phyloP scores from a whole-genome alignment of 2,113 vertebrate genomes.

The Cromileptes altivelis region DNA sequence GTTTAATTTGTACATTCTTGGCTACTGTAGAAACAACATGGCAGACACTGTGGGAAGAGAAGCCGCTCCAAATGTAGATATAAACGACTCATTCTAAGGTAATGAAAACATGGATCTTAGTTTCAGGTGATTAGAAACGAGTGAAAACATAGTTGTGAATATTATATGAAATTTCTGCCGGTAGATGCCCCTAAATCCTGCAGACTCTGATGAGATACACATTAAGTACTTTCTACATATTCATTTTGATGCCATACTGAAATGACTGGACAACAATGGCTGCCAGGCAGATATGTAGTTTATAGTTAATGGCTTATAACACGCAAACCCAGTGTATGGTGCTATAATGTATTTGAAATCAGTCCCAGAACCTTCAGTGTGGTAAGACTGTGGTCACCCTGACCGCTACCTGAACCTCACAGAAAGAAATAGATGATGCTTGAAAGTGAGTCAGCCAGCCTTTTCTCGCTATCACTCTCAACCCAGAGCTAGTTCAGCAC shows the following conservation, averaged over 20 bases:
- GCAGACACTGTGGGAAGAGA: too few relatives aligned
- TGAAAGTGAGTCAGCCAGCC: slow-evolving; percentile 26
- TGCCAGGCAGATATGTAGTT: background rate
- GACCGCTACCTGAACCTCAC: slow-evolving; percentile 54
- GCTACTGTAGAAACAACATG: too few relatives aligned
- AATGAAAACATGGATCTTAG: too few relatives aligned
- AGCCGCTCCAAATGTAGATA: too few relatives aligned
- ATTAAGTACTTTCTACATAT: background rate
- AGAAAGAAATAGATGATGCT: slow-evolving; percentile 47
- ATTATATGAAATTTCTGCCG: too few relatives aligned
- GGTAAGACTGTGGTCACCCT: slow-evolving; percentile 31
- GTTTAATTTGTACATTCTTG: too few relatives aligned
- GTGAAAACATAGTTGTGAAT: too few relatives aligned
- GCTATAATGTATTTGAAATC: slow-evolving; percentile 18
- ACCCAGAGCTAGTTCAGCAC: slow-evolving; percentile 23
- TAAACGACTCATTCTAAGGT: too few relatives aligned
- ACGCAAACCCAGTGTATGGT: background rate
- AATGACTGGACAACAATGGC: slow-evolving; percentile 17
- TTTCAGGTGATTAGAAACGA: too few relatives aligned
- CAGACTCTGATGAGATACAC: background rate
- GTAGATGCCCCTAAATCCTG: background rate
- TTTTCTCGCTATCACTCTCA: slow-evolving; percentile 39
- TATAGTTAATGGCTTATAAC: slow-evolving; percentile 9
- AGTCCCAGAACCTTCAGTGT: slow-evolving; percentile 9
- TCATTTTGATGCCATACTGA: background rate